These are phyloP conservation scores for Gerris lacustris DNA, from an alignment of 2,888 invertebrate species.

Conservation along the genomic window DNA sequence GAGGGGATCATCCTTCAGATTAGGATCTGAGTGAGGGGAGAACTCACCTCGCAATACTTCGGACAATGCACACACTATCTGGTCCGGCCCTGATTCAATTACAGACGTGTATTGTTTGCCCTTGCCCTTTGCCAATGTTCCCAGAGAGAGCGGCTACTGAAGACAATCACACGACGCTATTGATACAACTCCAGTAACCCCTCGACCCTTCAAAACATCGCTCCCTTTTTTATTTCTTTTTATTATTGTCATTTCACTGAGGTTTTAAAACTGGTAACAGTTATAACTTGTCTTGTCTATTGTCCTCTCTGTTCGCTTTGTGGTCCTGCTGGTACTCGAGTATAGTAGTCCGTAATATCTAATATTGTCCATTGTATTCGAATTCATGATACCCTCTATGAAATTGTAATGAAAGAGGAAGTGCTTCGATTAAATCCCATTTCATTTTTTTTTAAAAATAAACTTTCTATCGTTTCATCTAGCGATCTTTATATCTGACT, in stretches of 20 bases:
- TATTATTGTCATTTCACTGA: background rate
- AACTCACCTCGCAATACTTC: background rate
- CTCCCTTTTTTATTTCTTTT: background rate
- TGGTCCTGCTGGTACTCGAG: background rate
- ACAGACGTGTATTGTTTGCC: background rate
- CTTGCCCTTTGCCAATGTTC: background rate
- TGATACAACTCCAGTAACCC: background rate
- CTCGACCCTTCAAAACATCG: background rate
- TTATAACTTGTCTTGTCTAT: slow-evolving; percentile 2
- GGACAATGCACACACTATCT: background rate
- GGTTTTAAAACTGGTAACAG: slow-evolving; percentile 1
- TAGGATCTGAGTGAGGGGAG: background rate
- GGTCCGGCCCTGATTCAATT: slow-evolving; percentile 2
- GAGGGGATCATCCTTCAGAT: background rate
- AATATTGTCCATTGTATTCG: background rate
- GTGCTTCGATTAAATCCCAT: too few species aligned
- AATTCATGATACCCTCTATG: too few species aligned
- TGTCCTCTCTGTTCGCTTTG: background rate
- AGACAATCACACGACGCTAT: background rate
- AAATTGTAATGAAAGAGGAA: too few species aligned
- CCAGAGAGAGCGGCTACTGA: background rate
- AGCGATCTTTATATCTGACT: too few species aligned
- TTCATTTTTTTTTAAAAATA: too few species aligned
- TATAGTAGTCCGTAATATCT: background rate
- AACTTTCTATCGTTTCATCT: too few species aligned